These are phyloP conservation scores for Catharus fuscescens DNA, from an alignment of 2,113 vertebrate genomes.

Conservation along the genomic window DNA sequence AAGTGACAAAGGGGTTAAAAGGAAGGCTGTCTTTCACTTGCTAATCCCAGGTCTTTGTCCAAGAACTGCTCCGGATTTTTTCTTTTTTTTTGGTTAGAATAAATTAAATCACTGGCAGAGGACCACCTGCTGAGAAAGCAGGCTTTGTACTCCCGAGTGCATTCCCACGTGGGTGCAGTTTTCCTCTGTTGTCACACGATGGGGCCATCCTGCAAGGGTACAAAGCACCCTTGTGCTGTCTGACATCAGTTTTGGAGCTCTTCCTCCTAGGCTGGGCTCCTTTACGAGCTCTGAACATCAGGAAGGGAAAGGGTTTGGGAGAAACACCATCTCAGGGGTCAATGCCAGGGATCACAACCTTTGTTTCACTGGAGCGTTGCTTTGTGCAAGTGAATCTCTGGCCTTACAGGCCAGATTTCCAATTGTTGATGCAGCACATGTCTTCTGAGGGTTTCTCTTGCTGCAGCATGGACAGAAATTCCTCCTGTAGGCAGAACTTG, in stretches of 20 bases:
- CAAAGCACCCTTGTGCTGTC: neutral
- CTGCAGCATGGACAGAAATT: neutral
- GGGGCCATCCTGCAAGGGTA: slow-evolving; percentile 46
- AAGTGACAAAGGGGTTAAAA: slow-evolving; percentile 35
- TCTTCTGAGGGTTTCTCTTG: neutral
- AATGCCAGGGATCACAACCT: neutral
- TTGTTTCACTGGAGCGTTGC: neutral
- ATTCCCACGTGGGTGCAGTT: neutral
- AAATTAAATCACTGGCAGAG: slow-evolving; percentile 43
- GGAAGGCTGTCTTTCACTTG: slow-evolving; percentile 33
- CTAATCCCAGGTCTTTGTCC: slow-evolving; percentile 45
- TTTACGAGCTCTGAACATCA: neutral
- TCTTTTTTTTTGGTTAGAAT: slow-evolving; percentile 31
- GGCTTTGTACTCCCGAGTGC: neutral
- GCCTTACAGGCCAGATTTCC: neutral
- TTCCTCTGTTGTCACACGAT: slow-evolving; percentile 11
- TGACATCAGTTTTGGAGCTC: neutral
- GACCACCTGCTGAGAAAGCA: slow-evolving; percentile 54
- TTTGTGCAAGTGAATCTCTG: neutral
- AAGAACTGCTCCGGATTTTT: neutral
- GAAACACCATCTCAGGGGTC: neutral
- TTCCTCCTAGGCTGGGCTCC: neutral
- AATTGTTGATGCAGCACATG: neutral
- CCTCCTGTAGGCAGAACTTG: fast-evolving
- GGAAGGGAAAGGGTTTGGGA: neutral